Base-by-base conservation (phyloP, 2,797 vertebrate genomes). In the Cichlasoma orientale region DNA sequence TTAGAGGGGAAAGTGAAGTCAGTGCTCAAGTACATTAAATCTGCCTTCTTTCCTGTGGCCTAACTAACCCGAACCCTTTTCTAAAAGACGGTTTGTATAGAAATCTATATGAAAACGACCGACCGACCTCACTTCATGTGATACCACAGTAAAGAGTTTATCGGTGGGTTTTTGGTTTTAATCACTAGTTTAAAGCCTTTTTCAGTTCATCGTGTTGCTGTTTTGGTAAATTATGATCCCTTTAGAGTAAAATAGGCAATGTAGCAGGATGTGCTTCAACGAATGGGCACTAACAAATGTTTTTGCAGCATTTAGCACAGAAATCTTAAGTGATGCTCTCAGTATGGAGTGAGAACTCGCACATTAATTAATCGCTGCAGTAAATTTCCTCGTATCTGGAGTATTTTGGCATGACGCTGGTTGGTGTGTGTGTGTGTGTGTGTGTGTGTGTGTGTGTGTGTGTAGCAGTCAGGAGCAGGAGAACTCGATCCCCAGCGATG, bases 391-490 rank as follows among this genome's bases (percentile, higher is more conserved):
- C 1, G 9, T 7, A n/a, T 41, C 2, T 4, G 21, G 13, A 47
- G 63, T 5, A 21, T 57, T 23, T 66, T 18, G 27, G 5, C 4
- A 2, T 69, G 25, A 72, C 12, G 5, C 3, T 4, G n/a, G 52
- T 21, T 12, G 11, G 3, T 2, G n/a, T 58, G 25, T 25, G 3
- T 68, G 1, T 59, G 8, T 75, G 33, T 79, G 68, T 57, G 58
- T 79, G 68, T 57, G 58, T 33, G 41, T 2, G n/a, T 58, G 25
- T 25, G 2, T 68, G 0, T 56, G 9, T 75, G 33, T 80, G 69
- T 58, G 58, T 36, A 87, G 55, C 93, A 97, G 97, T 93, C 97
- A 96, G 82, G 98, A 98, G 78, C 92, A 96, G 89, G 97, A 98
- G 89, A 89, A 95, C 90, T 93, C 96, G 53, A 91, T 88, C 85